A percentile compares a stretch with the other conserved stretches of the same genome.
These are phyloP conservation scores for Diloba caeruleocephala DNA, from an alignment of 2,888 invertebrate genomes.

Conservation along the genomic window DNA sequence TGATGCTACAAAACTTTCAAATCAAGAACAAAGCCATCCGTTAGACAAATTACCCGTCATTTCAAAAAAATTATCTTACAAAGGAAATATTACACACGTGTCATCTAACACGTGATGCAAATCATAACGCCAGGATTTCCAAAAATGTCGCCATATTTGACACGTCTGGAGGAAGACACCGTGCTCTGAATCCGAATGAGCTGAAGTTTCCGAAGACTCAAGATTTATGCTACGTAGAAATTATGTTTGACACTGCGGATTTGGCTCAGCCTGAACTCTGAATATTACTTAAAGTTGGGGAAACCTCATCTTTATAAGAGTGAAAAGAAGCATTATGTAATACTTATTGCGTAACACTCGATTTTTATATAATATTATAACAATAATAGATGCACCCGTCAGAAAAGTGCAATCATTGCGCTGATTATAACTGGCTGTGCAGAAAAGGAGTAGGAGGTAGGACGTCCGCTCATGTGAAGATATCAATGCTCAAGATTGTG, in stretches of 20 bases:
- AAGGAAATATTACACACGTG: conserved; percentile 50
- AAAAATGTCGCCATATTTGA: conserved; percentile 66
- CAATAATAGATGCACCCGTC: no score
- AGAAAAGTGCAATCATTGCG: no score
- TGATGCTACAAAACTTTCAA: neutral
- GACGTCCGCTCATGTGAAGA: no score
- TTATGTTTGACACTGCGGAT: conserved; percentile 40
- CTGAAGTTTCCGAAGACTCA: conserved; percentile 28
- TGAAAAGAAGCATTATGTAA: neutral
- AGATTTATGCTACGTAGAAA: conserved; percentile 37
- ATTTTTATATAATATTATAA: no score
- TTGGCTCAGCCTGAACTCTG: conserved; percentile 27
- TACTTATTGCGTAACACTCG: neutral
- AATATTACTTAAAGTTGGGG: conserved; percentile 39
- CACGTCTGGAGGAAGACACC: conserved; percentile 58
- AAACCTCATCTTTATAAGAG: conserved; percentile 1
- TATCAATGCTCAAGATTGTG: no score
- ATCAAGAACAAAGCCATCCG: conserved; percentile 16
- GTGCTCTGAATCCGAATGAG: conserved; percentile 64
- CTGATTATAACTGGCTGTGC: no score
- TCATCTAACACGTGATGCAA: conserved; percentile 61
- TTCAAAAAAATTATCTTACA: conserved; percentile 39
- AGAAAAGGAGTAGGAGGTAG: no score
- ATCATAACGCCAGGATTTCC: conserved; percentile 59
- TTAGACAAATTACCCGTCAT: conserved; percentile 33